Base-by-base conservation (phyloP, 1,140 invertebrate genomes). In the Tetragnatha versicolor region DNA sequence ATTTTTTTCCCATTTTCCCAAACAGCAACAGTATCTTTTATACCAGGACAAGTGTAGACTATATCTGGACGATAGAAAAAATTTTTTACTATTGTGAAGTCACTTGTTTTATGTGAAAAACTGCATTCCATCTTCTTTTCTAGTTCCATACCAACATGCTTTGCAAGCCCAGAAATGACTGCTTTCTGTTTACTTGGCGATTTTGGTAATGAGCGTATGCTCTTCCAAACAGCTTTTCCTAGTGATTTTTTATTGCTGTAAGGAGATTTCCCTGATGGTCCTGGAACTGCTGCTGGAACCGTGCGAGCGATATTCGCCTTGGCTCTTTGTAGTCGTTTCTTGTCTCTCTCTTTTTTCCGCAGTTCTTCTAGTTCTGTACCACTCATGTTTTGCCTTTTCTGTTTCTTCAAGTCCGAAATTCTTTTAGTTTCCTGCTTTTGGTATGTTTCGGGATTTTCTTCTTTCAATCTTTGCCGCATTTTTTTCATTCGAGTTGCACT, bases 41-140 rank as follows among this genome's bases (percentile, higher is more conserved):
- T 61, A 10, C 58, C 58, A 27, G 58, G 58, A 10, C 58, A 61
- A 29, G 58, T 61, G 31, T 61, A 61, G 6, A 33, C 27, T 9
- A 61, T 61, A 20, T 61, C 58, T 7, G 58, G 31, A 7, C 58
- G 6, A 61, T 10, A 61, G 22, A 61, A 61, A 61, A 61, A 61
- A 27, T 31, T 31, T 7, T 29, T 61, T 6, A 61, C 58, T 22
- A 10, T 31, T 10, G 25, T 10, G 31, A 10, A 33, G 14, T 61
- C 20, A 12, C 29, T 61, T 61, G 10, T 5, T 31, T 33, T 33
- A n/a, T n/a, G n/a, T n/a, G n/a, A n/a, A n/a, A n/a, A n/a, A 10
- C 22, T 29, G 25, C 31, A 12, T 25, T 53, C 58, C 20, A 12
- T 33, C 25, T 61, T 31, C 10, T 12, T 22, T 10, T 22, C 58